A percentile compares a stretch with the other conserved stretches of the same genome.
These are phyloP conservation scores for Clunio marinus DNA, from an alignment of 2,888 invertebrate species.

Conservation along the genomic window DNA sequence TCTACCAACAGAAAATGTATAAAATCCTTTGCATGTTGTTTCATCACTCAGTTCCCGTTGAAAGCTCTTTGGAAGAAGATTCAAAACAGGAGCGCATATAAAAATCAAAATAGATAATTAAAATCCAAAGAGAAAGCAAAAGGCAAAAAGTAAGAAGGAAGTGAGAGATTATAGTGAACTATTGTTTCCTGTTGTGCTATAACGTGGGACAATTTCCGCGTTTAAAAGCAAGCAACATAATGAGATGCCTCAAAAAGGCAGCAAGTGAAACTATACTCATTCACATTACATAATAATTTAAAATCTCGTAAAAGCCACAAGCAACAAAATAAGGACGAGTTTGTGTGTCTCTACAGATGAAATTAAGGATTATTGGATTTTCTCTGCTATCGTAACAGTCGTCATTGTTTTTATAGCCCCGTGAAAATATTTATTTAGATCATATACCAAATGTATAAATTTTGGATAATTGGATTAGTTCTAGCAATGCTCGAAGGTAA, in stretches of 20 bases:
- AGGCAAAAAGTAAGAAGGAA: too few relatives aligned
- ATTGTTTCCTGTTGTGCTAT: neutral
- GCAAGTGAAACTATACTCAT: neutral
- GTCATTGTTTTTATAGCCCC: neutral
- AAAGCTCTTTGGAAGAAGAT: neutral
- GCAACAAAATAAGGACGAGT: neutral
- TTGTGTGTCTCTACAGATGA: neutral
- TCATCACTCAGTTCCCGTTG: conserved; percentile 1
- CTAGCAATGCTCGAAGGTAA: conserved; percentile 35
- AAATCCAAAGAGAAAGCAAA: neutral
- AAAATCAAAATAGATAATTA: neutral
- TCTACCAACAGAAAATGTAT: neutral
- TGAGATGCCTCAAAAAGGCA: neutral
- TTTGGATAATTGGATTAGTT: conserved; percentile 37
- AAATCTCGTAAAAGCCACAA: neutral
- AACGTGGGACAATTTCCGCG: neutral
- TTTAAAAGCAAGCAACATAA: neutral
- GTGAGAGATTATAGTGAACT: too few relatives aligned
- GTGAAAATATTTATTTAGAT: neutral
- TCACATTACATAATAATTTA: conserved; percentile 24
- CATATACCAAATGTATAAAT: conserved; percentile 30
- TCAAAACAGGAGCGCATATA: neutral
- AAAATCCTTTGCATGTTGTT: too few relatives aligned
- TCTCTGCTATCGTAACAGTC: neutral
- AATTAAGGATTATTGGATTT: conserved; percentile 19